phyloP scores from a whole-genome alignment of 2,113 vertebrate genomes.

The Silurus glanis region DNA sequence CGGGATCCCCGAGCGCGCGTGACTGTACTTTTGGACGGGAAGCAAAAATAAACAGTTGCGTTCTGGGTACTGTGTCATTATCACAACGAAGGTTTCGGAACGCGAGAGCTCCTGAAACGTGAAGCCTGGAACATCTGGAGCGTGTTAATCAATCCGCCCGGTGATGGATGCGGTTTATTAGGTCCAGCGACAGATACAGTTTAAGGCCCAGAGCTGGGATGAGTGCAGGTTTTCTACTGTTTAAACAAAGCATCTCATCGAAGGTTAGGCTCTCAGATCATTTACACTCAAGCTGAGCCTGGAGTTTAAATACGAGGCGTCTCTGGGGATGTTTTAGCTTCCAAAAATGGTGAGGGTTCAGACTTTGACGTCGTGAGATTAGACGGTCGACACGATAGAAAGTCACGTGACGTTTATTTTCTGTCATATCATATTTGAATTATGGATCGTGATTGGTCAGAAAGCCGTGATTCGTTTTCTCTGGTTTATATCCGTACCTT shows the following conservation, averaged over 20 bases:
- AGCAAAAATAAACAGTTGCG: conserved; percentile 84
- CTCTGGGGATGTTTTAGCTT: conserved; percentile 9
- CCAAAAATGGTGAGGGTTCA: not conserved
- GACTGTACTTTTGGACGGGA: conserved; percentile 78
- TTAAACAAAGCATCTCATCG: conserved; percentile 65
- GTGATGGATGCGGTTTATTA: conserved; percentile 90
- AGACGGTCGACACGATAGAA: not conserved
- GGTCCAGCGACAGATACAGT: conserved; percentile 80
- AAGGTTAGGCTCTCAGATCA: conserved; percentile 66
- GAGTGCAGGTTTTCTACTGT: conserved; percentile 87
- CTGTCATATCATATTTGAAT: not conserved
- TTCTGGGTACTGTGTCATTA: conserved; percentile 88
- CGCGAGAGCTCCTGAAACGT: conserved; percentile 81
- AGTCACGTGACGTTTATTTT: not conserved
- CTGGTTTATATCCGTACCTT: not conserved
- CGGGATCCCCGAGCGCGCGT: conserved; percentile 81
- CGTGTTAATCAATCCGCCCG: conserved; percentile 84
- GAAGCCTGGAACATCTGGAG: conserved; percentile 88
- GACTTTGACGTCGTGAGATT: not conserved
- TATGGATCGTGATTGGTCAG: not conserved
- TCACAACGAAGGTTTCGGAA: conserved; percentile 81
- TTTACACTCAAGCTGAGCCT: not conserved
- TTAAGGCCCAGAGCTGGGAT: conserved; percentile 72
- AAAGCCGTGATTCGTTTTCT: not conserved
- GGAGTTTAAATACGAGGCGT: not conserved